Conservation (phyloP, 2,888 invertebrate genomes). For the Neoascia interrupta region DNA sequence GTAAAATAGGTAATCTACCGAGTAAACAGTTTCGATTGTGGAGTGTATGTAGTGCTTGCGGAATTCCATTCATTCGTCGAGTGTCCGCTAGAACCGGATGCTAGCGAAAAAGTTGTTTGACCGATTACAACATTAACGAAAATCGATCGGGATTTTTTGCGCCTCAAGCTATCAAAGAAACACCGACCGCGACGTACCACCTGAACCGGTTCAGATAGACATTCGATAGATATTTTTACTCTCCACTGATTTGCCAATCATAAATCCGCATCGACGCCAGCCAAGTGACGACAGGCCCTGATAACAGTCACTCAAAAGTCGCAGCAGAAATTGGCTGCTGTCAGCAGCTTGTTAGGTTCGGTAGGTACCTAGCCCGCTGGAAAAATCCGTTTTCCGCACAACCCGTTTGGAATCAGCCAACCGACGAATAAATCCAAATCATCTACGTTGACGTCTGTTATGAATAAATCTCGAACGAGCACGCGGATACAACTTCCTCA, state of each 20-base stretch:
- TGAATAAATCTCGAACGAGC: constrained; percentile 37
- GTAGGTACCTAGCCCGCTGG: too few species aligned
- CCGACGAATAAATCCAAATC: constrained; percentile 9
- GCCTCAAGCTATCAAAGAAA: constrained; percentile 46
- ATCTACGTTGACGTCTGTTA: background rate
- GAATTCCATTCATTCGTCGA: constrained; percentile 50
- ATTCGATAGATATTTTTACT: constrained; percentile 13
- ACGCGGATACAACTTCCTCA: constrained; percentile 52
- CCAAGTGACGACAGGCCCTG: constrained; percentile 11
- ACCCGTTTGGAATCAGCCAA: constrained; percentile 21
- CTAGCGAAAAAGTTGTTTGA: constrained; percentile 23
- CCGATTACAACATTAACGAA: constrained; percentile 7
- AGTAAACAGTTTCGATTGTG: constrained; percentile 1
- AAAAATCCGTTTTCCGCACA: background rate
- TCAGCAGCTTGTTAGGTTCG: too few species aligned
- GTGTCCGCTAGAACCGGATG: constrained; percentile 25
- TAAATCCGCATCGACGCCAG: constrained; percentile 1
- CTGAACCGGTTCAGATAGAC: constrained; percentile 49
- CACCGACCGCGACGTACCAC: constrained; percentile 7
- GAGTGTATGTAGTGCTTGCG: constrained; percentile 6
- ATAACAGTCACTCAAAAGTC: background rate
- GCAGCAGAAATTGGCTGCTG: constrained; percentile 5
- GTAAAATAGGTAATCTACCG: background rate
- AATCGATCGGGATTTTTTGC: constrained; percentile 1
- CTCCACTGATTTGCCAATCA: constrained; percentile 23